Evolutionary conservation across 1,140 invertebrate species (phyloP).

Genomic region (Eumaeus atala): DNA sequence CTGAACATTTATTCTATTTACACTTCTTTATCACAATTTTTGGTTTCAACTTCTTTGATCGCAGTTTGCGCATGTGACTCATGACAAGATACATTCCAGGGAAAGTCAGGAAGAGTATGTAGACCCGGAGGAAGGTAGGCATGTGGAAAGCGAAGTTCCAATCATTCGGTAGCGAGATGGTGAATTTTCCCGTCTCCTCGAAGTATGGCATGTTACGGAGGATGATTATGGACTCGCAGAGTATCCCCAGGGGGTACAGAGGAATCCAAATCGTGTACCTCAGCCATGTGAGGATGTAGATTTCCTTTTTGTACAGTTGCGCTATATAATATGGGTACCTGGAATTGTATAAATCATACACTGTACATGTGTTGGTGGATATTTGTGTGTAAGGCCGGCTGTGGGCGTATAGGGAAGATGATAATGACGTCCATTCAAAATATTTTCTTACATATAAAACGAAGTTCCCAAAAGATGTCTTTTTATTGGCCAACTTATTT

Average conservation of each 20-base stretch:
- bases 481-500: no score
- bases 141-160: slow-evolving; percentile 93
- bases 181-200: slow-evolving; percentile 87
- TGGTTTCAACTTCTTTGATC: slow-evolving; percentile 48
- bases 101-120: slow-evolving; percentile 84
- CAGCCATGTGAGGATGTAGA: slow-evolving; percentile 90
- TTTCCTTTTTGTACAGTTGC: slow-evolving; percentile 83
- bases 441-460: no score
- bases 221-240: slow-evolving; percentile 89
- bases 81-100: slow-evolving; percentile 85
- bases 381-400: no score
- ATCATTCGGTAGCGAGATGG: slow-evolving; percentile 85
- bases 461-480: no score
- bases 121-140: slow-evolving; percentile 84
- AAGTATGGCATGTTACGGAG: slow-evolving; percentile 91
- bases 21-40: slow-evolving; percentile 62
- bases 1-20: slow-evolving; percentile 33
- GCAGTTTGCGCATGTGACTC: slow-evolving; percentile 83
- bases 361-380: slow-evolving; percentile 2
- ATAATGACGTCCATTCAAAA: no score
- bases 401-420: no score
- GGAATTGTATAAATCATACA: slow-evolving; percentile 32
- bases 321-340: slow-evolving; percentile 95
- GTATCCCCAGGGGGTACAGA: slow-evolving; percentile 91
- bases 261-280: slow-evolving; percentile 95